Base-by-base conservation (phyloP, 2,797 vertebrate genomes). In the Onychomys arenicola region DNA sequence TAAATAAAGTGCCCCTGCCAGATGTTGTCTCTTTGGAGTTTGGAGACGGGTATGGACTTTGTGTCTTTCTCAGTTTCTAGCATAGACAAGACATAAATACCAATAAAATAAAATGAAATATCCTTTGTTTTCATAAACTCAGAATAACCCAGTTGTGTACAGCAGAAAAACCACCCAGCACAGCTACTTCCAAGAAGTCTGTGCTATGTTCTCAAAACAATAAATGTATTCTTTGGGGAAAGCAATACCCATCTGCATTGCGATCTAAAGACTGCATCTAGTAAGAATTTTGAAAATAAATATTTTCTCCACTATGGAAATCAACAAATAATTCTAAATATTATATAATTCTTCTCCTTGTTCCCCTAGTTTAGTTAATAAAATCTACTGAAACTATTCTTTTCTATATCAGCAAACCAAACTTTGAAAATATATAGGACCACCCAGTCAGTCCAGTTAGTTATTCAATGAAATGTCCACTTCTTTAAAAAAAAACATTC, bases 121-220 rank as follows among this genome's bases (percentile, higher is more conserved):
- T 63, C 37, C 91, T 77, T 52, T 69, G 91, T 77, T 94, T 88
- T 69, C 87, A 93, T 90, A 90, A 96, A 94, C 10, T 97, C 55
- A 91, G 67, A 92, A 91, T 87, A 87, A 96, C 46, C 19, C 65
- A 40, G 29, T 71, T 89, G 37, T 93, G 27, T 83, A 81, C 17
- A 90, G 78, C 46, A 97, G 25, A 57, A 73, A 95, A 94, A 59
- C 43, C 14, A 57, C 65, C 71, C 88, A 84, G 76, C 9, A n/a
- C 27, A 91, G 73, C 27, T 69, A 55, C 57, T 86, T 89, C 83
- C 57, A 90, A 93, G 57, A 95, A 92, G 88, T 49, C 27, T 94
- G 34, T 85, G 82, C 67, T 77, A 69, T 93, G 34, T 94, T 94
- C 95, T 95, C n/a, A 77, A 84, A 91, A 94, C 78, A 97, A 75